Conservation (phyloP, 2,888 invertebrate genomes). For the Melieria omissa region DNA sequence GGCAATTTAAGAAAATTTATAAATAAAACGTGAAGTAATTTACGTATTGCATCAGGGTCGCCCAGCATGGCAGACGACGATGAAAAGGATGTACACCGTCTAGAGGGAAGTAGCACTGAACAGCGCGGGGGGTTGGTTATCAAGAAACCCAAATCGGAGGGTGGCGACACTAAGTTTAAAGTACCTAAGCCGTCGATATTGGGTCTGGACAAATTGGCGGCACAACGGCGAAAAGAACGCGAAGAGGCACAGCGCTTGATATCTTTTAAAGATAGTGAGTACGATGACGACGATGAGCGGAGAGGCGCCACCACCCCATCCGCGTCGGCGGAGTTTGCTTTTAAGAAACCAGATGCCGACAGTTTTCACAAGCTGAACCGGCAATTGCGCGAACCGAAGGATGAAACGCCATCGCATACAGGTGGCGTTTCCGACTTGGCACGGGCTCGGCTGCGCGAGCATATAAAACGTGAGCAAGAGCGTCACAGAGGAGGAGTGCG, state of each 20-base stretch:
- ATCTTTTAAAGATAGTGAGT: constrained; percentile 72
- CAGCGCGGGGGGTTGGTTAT: constrained; percentile 78
- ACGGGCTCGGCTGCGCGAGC: constrained; percentile 76
- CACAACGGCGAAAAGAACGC: constrained; percentile 74
- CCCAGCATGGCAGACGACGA: constrained; percentile 46
- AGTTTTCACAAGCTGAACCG: constrained; percentile 66
- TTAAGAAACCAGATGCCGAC: constrained; percentile 62
- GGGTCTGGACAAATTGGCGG: constrained; percentile 87
- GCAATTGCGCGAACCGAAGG: constrained; percentile 81
- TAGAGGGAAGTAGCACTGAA: constrained; percentile 74
- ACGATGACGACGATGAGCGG: constrained; percentile 64
- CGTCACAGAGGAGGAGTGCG: constrained; percentile 53
- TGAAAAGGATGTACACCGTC: constrained; percentile 71
- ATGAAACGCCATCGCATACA: constrained; percentile 94
- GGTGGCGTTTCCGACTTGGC: constrained; percentile 83
- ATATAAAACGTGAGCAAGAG: constrained; percentile 69
- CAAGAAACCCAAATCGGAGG: constrained; percentile 70
- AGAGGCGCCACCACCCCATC: constrained; percentile 44
- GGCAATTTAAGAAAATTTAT: not conserved
- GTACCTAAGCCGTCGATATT: constrained; percentile 81
- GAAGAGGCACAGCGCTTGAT: constrained; percentile 74
- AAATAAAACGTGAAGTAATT: not conserved
- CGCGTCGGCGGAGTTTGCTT: constrained; percentile 56
- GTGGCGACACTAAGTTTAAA: constrained; percentile 71
- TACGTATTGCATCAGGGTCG: not conserved